phyloP scores from a whole-genome alignment of 2,113 vertebrate species.

The Carassius auratus region DNA sequence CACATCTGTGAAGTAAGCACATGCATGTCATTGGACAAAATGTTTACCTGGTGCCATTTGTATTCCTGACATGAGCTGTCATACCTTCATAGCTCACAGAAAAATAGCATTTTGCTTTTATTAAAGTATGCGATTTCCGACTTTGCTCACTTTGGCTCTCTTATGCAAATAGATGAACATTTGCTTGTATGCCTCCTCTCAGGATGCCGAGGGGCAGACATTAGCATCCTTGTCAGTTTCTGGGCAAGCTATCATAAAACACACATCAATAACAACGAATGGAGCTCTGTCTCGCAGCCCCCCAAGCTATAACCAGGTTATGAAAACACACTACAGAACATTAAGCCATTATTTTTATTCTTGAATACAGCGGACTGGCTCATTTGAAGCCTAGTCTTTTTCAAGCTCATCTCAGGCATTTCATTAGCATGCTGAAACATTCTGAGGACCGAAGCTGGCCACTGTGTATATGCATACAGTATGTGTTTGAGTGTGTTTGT shows the following conservation, averaged over 20 bases:
- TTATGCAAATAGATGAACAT: constrained; percentile 72
- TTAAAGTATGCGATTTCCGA: constrained; percentile 61
- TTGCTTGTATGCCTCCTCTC: constrained; percentile 57
- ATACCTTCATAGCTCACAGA: constrained; percentile 54
- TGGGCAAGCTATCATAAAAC: constrained; percentile 73
- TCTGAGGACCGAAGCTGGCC: constrained; percentile 57
- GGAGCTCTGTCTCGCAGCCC: constrained; percentile 53
- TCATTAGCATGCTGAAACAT: constrained; percentile 73
- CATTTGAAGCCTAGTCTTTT: constrained; percentile 68
- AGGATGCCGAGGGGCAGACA: constrained; percentile 72
- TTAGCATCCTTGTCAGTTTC: constrained; percentile 71
- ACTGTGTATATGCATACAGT: constrained; percentile 51
- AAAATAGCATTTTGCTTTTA: constrained; percentile 69
- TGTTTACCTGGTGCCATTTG: constrained; percentile 50
- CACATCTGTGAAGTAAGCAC: background rate
- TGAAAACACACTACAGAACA: constrained; percentile 44
- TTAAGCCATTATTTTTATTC: constrained; percentile 73
- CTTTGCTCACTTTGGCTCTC: constrained; percentile 45
- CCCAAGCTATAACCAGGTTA: constrained; percentile 44
- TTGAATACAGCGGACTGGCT: constrained; percentile 68
- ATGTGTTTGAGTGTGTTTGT: constrained; percentile 57
- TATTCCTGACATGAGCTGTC: constrained; percentile 66
- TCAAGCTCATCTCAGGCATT: constrained; percentile 66
- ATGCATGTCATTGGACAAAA: constrained; percentile 8
- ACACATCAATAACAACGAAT: constrained; percentile 74